Percentiles rank a stretch among this genome's conserved stretches.
phyloP scores from a whole-genome alignment of 2,797 vertebrate genomes.

The Pelodytes ibericus region DNA sequence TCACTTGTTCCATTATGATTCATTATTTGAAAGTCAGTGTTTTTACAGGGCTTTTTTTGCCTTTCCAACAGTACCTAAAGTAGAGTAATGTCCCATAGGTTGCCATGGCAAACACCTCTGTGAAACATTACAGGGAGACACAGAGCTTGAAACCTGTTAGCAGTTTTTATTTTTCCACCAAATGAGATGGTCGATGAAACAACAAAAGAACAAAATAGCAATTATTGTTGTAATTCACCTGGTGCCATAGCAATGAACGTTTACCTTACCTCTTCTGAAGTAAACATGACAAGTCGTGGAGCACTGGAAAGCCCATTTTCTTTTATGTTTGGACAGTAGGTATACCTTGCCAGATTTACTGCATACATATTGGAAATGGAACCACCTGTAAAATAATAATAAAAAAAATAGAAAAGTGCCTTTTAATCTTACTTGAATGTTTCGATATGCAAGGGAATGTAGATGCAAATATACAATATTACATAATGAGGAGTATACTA shows the following conservation, averaged over 20 bases:
- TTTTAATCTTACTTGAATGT: too few species aligned
- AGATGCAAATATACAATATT: too few species aligned
- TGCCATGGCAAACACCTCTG: not conserved
- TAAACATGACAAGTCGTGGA: constrained; percentile 79
- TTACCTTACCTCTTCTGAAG: constrained; percentile 80
- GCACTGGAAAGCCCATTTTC: constrained; percentile 77
- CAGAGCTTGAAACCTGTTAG: not conserved
- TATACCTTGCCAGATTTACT: constrained; percentile 83
- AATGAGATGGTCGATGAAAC: not conserved
- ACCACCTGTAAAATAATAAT: constrained; percentile 73
- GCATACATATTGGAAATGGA: constrained; percentile 90
- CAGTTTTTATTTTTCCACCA: not conserved
- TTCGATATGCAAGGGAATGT: too few species aligned
- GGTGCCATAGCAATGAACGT: not conserved
- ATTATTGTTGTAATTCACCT: not conserved
- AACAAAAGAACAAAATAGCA: not conserved
- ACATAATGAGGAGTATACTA: too few species aligned
- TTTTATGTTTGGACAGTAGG: constrained; percentile 79
- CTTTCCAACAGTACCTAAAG: not conserved
- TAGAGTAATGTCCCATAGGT: not conserved
- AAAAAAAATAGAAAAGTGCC: too few species aligned
- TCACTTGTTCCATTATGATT: not conserved
- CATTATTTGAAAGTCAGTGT: not conserved
- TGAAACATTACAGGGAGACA: not conserved
- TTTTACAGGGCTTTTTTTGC: not conserved